Percentiles rank a stretch among this genome's conserved stretches.
Evolutionary conservation across 2,797 vertebrate genomes (phyloP).

Genomic region (Esox lucius): DNA sequence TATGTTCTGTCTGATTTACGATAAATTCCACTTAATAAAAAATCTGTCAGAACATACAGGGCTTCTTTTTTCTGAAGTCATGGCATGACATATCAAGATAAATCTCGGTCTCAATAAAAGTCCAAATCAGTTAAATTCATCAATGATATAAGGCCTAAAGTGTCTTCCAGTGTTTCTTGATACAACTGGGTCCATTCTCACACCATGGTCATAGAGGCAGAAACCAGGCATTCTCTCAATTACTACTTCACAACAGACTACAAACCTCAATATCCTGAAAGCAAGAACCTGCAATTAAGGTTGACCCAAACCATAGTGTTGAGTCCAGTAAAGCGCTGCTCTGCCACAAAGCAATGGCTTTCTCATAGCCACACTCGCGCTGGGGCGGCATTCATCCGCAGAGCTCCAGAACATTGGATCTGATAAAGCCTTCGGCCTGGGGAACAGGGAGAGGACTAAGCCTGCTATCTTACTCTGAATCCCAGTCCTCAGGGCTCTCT

Average conservation of each 20-base stretch:
- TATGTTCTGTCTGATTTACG: not conserved
- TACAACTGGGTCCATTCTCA: not conserved
- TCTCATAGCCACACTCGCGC: not conserved
- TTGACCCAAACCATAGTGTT: not conserved
- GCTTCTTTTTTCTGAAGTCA: not conserved
- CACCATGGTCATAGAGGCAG: not conserved
- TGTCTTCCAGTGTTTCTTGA: not conserved
- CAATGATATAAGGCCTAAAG: not conserved
- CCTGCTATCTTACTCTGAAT: not conserved
- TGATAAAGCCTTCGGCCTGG: not conserved
- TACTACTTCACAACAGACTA: not conserved
- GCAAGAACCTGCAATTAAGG: slow-evolving; percentile 5
- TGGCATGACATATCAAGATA: not conserved
- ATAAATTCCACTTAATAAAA: not conserved
- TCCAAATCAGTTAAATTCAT: not conserved
- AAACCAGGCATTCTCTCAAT: not conserved
- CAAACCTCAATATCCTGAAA: not conserved
- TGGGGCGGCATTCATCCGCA: not conserved
- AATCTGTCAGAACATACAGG: too few relatives aligned
- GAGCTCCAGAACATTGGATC: slow-evolving; percentile 5
- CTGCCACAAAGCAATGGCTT: not conserved
- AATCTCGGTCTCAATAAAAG: not conserved
- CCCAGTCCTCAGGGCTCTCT: not conserved
- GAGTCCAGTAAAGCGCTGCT: not conserved
- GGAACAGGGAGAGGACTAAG: not conserved